Conservation (phyloP, 2,888 invertebrate species). For the Aquatica leii region DNA sequence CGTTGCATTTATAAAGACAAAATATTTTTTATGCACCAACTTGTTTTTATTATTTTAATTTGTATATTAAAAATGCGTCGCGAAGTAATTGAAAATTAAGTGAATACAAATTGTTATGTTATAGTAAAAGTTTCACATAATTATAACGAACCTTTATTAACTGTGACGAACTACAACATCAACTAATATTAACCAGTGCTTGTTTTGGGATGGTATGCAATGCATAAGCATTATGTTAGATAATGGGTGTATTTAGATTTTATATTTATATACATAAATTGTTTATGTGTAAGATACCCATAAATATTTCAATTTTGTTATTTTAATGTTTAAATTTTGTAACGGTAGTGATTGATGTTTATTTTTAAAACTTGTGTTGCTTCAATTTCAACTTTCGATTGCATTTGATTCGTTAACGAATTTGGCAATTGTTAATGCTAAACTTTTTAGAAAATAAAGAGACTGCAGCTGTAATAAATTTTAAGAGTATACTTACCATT, state of each 20-base stretch:
- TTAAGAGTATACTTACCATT: constrained; percentile 1
- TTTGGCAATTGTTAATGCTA: constrained; percentile 15
- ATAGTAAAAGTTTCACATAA: neutral
- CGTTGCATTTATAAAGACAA: constrained; percentile 30
- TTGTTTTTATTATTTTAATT: constrained; percentile 14
- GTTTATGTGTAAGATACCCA: constrained; percentile 35
- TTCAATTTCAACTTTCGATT: constrained; percentile 14
- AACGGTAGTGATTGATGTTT: constrained; percentile 23
- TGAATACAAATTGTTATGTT: neutral
- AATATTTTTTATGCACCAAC: constrained; percentile 8
- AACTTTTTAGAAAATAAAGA: constrained; percentile 1
- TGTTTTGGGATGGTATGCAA: constrained; percentile 48
- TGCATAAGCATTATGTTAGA: constrained; percentile 42
- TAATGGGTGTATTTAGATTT: constrained; percentile 47
- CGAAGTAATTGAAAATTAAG: neutral
- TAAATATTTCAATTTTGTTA: constrained; percentile 27
- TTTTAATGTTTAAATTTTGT: constrained; percentile 28
- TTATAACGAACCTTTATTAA: constrained; percentile 9
- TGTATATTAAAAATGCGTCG: constrained; percentile 5
- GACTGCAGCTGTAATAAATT: constrained; percentile 10
- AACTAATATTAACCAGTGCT: constrained; percentile 45
- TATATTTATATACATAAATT: constrained; percentile 47
- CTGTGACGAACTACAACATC: constrained; percentile 39
- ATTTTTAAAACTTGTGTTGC: constrained; percentile 21
- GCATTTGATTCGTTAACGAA: constrained; percentile 16